Base-by-base conservation (phyloP, 2,113 vertebrate genomes). In the Neogale vison region DNA sequence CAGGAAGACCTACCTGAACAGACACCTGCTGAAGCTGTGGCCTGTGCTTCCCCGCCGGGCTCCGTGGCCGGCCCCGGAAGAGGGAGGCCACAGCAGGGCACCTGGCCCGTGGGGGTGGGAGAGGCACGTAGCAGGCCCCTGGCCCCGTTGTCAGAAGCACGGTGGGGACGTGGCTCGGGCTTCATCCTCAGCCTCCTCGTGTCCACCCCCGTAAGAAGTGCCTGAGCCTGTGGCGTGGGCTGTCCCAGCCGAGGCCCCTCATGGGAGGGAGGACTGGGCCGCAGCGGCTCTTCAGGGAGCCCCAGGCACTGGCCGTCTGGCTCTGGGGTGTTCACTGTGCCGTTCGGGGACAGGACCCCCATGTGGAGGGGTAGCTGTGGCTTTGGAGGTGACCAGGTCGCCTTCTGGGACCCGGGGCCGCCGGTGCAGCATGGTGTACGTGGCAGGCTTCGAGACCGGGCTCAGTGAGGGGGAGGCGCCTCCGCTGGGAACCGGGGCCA, bases 1-100 rank as follows among this genome's bases (percentile, higher is more conserved):
- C 47, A 80, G 52, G 2, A 24, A 87, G 20, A 52, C 17, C 67
- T n/a, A 13, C 50, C 13, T 7, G 14, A 90, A 18, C 50, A 10
- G 52, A 76, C 34, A 24, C 1, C 18, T 1, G 0, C 71, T 21
- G 42, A n/a, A 61, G 1, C 8, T 52, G 8, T 74, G 67, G 69
- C 11, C 14, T 55, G 6, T 72, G 36, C 17, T 76, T 55, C 7
- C 4, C 0, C 1, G 15, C n/a, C 31, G 15, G 34, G 45, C n/a
- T 72, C 74, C 0, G 15, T 23, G 55, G 52, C 52, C 71, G 9
- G 5, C 71, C 18, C 31, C 31, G 52, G 36, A 7, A 39, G 36
- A 7, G 65, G 0, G 15, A 13, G 63, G 29, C 23, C 42, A 13
- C 1, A 7, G 57, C 3, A 8, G 26, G 24, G 6, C 1, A 1